phyloP scores from a whole-genome alignment of 1,140 invertebrate species.

The Zophobas atratus region DNA sequence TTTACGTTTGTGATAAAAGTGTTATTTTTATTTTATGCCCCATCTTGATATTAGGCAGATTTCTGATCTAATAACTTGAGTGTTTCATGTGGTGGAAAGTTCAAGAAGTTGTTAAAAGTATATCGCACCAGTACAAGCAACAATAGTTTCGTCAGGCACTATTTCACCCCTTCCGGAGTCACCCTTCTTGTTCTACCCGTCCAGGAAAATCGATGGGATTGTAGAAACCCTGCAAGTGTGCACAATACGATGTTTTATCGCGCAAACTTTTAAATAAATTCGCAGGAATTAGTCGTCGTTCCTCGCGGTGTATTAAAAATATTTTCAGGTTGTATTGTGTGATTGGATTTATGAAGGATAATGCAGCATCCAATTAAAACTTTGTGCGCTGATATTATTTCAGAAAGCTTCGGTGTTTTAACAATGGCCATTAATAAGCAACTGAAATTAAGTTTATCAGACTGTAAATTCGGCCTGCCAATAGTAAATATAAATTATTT shows the following conservation, averaged over 20 bases:
- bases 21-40: slow-evolving; percentile 12
- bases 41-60: neutral
- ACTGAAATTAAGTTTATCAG: slow-evolving; percentile 37
- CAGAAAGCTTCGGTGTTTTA: slow-evolving; percentile 26
- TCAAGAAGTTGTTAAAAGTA: slow-evolving; percentile 3
- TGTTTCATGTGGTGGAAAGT: neutral
- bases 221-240: neutral
- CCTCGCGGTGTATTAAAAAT: slow-evolving; percentile 2
- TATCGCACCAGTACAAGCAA: neutral
- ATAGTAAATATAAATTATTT: slow-evolving; percentile 24
- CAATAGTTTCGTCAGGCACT: neutral
- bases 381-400: slow-evolving; percentile 29
- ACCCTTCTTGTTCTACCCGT: neutral
- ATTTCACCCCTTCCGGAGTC: neutral
- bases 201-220: slow-evolving; percentile 9
- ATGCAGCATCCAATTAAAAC: slow-evolving; percentile 37
- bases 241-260: neutral
- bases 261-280: neutral
- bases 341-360: slow-evolving; percentile 25
- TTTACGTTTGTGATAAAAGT: slow-evolving; percentile 11
- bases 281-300: neutral
- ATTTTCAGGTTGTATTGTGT: slow-evolving; percentile 25
- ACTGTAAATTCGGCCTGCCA: slow-evolving; percentile 27
- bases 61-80: neutral
- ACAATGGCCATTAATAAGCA: slow-evolving; percentile 38